phyloP scores from a whole-genome alignment of 2,113 vertebrate genomes.

The Odontesthes bonariensis region DNA sequence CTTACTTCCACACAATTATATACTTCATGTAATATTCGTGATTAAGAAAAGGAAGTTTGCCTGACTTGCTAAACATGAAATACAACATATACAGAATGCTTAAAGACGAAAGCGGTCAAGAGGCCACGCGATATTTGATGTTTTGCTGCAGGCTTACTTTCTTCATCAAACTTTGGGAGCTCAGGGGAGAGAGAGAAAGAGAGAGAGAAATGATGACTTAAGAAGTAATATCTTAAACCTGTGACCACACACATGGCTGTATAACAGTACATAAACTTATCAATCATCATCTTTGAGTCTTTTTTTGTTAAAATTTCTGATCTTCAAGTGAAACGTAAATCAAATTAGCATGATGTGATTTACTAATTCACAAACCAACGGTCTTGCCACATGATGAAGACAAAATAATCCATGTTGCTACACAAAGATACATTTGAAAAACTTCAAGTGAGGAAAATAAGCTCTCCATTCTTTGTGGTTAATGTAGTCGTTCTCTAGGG shows the following conservation, averaged over 20 bases:
- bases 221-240: slow-evolving; percentile 9
- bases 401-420: slow-evolving; percentile 46
- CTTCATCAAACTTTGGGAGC: not conserved
- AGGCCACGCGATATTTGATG: no score
- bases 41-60: slow-evolving; percentile 1
- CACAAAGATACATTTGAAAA: slow-evolving; percentile 47
- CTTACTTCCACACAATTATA: not conserved
- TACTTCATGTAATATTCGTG: slow-evolving; percentile 4
- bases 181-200: not conserved
- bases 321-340: slow-evolving; percentile 16
- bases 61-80: not conserved
- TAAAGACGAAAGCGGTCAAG: not conserved
- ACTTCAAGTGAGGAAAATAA: slow-evolving; percentile 29
- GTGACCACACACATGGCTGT: not conserved
- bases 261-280: slow-evolving; percentile 19
- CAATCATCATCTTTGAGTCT: slow-evolving; percentile 37
- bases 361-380: slow-evolving; percentile 40
- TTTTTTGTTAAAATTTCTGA: slow-evolving; percentile 11
- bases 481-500: slow-evolving; percentile 48
- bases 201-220: not conserved
- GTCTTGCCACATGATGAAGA: slow-evolving; percentile 49
- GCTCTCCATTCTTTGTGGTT: slow-evolving; percentile 43
- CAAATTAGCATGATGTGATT: slow-evolving; percentile 51
- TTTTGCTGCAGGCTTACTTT: not conserved
- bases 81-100: not conserved